A percentile compares a stretch with the other conserved stretches of the same genome.
Evolutionary conservation across 2,888 invertebrate genomes (phyloP).

Genomic region (Malthinus flaveolus): DNA sequence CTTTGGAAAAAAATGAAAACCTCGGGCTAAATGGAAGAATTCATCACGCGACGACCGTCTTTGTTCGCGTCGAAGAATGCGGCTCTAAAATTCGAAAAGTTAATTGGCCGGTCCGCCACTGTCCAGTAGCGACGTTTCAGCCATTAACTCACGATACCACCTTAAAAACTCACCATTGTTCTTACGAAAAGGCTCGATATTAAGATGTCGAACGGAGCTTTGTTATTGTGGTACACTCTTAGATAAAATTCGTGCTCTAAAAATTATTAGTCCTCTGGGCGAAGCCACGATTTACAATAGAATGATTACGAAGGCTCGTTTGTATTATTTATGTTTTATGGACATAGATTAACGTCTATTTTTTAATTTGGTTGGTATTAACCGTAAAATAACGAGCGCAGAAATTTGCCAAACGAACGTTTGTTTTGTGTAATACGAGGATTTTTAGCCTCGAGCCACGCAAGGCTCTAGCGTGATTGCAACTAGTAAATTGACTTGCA

Average conservation of each 20-base stretch:
- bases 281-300: constrained; percentile 19
- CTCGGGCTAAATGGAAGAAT: constrained; percentile 45
- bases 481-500: constrained; percentile 17
- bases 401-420: neutral
- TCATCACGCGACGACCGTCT: constrained; percentile 44
- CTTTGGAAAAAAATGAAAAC: constrained; percentile 46
- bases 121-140: constrained; percentile 39
- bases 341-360: too few relatives aligned
- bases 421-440: constrained; percentile 12
- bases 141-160: constrained; percentile 33
- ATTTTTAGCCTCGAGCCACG: constrained; percentile 2
- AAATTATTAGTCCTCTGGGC: constrained; percentile 26
- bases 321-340: neutral
- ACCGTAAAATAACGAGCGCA: too few relatives aligned
- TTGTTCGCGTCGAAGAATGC: constrained; percentile 46
- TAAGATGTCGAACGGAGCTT: constrained; percentile 21
- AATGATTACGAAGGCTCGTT: neutral
- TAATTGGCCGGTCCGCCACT: constrained; percentile 42
- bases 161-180: constrained; percentile 29
- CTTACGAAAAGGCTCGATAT: constrained; percentile 21
- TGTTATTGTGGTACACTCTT: constrained; percentile 25
- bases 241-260: constrained; percentile 23
- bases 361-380: too few relatives aligned
- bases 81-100: constrained; percentile 42
- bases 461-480: constrained; percentile 24